These are phyloP conservation scores for Anarrhichthys ocellatus DNA, from an alignment of 2,113 vertebrate genomes.

Conservation along the genomic window DNA sequence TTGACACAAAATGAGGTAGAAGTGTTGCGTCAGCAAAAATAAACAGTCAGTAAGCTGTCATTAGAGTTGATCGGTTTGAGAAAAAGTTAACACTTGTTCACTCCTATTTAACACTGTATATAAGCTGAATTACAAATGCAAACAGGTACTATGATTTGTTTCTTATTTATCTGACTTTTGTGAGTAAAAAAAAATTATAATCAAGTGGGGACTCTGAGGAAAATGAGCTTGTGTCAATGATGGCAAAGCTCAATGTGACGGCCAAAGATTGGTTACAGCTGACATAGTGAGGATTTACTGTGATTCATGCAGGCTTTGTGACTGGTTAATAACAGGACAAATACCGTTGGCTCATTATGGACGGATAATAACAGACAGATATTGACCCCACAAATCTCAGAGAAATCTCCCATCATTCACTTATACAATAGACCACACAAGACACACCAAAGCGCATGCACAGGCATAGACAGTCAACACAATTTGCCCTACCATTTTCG, in stretches of 20 bases:
- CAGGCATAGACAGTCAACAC: not conserved
- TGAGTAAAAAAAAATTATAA: not conserved
- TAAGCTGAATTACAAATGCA: not conserved
- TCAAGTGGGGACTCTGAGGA: not conserved
- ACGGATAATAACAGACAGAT: constrained; percentile 13
- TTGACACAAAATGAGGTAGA: constrained; percentile 31
- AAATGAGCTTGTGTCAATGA: not conserved
- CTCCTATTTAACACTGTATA: not conserved
- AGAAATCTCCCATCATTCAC: constrained; percentile 20
- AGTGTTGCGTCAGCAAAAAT: constrained; percentile 29
- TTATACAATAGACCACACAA: not conserved
- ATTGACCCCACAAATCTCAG: constrained; percentile 42
- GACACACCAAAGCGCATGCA: not conserved
- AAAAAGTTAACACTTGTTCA: not conserved
- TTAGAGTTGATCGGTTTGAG: not conserved
- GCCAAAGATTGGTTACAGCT: constrained; percentile 24
- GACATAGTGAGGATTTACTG: constrained; percentile 17
- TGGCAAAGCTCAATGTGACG: not conserved
- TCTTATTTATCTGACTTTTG: not conserved
- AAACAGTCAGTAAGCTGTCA: not conserved
- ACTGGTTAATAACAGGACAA: constrained; percentile 45
- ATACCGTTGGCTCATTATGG: constrained; percentile 29
- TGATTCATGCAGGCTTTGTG: constrained; percentile 22
- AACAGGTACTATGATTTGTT: not conserved
- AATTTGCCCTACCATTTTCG: constrained; percentile 2